A percentile compares a stretch with the other conserved stretches of the same genome.
phyloP scores from a whole-genome alignment of 2,113 vertebrate genomes.

The Lophochroa leadbeateri region DNA sequence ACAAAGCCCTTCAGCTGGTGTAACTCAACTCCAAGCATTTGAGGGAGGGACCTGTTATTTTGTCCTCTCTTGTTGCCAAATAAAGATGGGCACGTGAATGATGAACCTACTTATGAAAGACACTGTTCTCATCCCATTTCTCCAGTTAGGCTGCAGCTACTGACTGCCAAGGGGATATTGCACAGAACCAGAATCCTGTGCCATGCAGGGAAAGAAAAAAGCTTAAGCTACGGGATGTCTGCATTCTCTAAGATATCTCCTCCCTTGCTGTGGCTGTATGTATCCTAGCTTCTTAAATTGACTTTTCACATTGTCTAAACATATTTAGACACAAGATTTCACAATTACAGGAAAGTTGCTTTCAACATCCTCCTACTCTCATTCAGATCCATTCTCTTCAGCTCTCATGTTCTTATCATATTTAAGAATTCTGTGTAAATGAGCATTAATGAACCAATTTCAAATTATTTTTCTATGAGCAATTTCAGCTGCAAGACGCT shows the following conservation, averaged over 20 bases:
- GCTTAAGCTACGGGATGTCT: background rate
- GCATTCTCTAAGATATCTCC: background rate
- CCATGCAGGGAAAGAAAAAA: background rate
- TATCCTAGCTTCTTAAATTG: conserved; percentile 37
- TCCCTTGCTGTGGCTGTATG: background rate
- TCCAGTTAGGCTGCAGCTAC: background rate
- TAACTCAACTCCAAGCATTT: background rate
- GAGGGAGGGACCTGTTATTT: background rate
- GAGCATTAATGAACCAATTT: conserved; percentile 70
- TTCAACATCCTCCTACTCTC: conserved; percentile 64
- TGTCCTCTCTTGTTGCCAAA: background rate
- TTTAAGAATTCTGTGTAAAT: conserved; percentile 66
- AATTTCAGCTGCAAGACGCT: conserved; percentile 59
- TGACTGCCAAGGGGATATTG: background rate
- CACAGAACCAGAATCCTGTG: background rate
- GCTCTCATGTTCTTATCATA: conserved; percentile 45
- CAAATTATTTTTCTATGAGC: conserved; percentile 66
- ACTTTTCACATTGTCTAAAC: conserved; percentile 59
- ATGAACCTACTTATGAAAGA: background rate
- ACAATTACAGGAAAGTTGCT: conserved; percentile 45
- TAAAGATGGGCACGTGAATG: background rate
- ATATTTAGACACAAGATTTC: conserved; percentile 58
- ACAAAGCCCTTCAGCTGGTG: background rate
- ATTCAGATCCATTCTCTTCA: conserved; percentile 39
- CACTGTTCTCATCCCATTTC: background rate